Conservation (phyloP, 1,140 invertebrate species). For the Philotrypesis tridentata region DNA sequence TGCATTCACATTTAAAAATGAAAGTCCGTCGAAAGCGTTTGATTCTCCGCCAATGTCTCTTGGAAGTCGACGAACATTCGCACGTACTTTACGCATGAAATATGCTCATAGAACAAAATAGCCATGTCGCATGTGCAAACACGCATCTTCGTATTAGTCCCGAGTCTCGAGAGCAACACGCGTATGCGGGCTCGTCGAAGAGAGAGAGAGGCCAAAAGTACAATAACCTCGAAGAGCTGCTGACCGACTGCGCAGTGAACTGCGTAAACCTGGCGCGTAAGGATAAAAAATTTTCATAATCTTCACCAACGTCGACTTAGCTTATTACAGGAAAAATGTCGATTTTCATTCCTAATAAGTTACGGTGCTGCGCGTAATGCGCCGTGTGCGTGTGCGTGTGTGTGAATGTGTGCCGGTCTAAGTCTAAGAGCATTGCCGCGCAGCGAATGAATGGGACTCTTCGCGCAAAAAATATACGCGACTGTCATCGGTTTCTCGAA, state of each 20-base stretch:
- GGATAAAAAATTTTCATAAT: not conserved
- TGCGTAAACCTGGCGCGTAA: not conserved
- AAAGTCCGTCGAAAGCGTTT: too few species aligned
- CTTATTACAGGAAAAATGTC: not conserved
- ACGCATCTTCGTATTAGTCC: too few species aligned
- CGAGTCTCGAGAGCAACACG: not conserved
- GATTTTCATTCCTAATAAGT: not conserved
- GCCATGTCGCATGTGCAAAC: not conserved
- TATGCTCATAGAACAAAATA: not conserved
- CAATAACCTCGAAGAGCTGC: not conserved
- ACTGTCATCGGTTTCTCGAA: too few species aligned
- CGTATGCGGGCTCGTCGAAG: not conserved
- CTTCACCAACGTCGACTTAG: too few species aligned
- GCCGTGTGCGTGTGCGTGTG: too few species aligned
- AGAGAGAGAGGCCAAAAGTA: not conserved
- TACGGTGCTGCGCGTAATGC: too few species aligned
- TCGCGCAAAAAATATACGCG: not conserved
- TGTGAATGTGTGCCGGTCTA: too few species aligned
- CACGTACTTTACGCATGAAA: not conserved
- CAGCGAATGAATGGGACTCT: too few species aligned
- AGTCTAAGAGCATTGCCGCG: too few species aligned
- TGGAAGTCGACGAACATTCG: not conserved
- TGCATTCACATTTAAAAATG: too few species aligned
- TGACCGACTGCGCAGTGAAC: too few species aligned
- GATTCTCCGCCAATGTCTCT: not conserved